Evolutionary conservation across 2,888 invertebrate genomes (phyloP), one percentile per base, ranked within the genome.

Genomic region (Lasioglossum vierecki): DNA sequence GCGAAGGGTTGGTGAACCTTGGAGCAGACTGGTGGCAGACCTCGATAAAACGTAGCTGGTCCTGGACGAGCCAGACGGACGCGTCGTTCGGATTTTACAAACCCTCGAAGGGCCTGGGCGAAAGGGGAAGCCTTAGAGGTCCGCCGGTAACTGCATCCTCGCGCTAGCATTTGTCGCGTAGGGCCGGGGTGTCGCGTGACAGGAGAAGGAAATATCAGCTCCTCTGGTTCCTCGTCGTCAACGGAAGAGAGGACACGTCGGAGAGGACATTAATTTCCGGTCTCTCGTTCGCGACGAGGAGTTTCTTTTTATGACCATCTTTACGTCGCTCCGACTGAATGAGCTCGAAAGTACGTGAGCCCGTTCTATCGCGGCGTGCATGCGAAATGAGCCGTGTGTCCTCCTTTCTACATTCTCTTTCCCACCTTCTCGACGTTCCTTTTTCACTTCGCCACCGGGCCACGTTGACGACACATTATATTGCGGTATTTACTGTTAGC

Each of bases 231-330:
- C 41, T 44, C 66, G 77, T 68, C 53, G 53, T 74, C 75, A 73
- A 39, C 46, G 74, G 70, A 22, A 22, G 70, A 60, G 81, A 80
- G 68, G 84, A 88, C 89, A 86, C 76, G 83, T 74, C 73, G 80
- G 88, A 68, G 76, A 76, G 77, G 84, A 82, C 86, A 88, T 90
- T 89, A 89, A 89, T 89, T 89, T 90, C 89, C 90, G 89, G 84
- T 77, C 83, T 83, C 81, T 82, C 88, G 83, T 88, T 86, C 79
- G 78, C 85, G 81, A 82, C 68, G 84, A 53, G 71, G 80, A 71
- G 49, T 75, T 82, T 83, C 84, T 88, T 89, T 86, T 89, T 88
- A 89, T 70, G 83, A 63, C 71, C 86, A 83, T 83, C 83, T 88
- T 89, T 87, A 85, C 73, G 85, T 86, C 83, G 83, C 84, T 66